These are phyloP conservation scores for Lepidurus apus DNA, from an alignment of 1,140 invertebrate genomes.

Conservation along the genomic window DNA sequence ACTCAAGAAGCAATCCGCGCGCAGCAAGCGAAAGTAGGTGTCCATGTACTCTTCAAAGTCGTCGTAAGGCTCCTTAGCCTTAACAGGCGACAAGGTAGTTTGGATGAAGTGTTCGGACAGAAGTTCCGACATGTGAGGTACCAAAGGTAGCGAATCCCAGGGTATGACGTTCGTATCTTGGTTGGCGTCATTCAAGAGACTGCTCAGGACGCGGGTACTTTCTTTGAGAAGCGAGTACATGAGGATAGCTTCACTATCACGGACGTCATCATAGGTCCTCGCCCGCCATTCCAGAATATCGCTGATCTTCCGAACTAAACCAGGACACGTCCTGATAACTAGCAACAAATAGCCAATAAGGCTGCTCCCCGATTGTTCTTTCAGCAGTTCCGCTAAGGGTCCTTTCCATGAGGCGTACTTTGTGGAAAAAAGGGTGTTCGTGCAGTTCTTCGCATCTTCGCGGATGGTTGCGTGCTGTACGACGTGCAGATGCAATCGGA, in stretches of 20 bases:
- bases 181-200: neutral
- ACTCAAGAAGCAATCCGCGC: conserved; percentile 29
- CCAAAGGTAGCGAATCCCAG: neutral
- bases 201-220: neutral
- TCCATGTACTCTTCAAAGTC: conserved; percentile 32
- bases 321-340: neutral
- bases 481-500: neutral
- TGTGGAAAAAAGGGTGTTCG: neutral
- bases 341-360: neutral
- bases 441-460: neutral
- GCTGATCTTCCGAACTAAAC: neutral
- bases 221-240: neutral
- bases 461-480: neutral
- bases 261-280: neutral
- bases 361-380: neutral
- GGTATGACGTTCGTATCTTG: neutral
- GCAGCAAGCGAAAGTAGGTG: conserved; percentile 27
- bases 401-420: neutral
- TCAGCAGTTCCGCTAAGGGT: neutral
- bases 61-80: neutral
- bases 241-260: neutral
- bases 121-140: neutral
- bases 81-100: conserved; percentile 4
- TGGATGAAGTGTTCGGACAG: neutral
- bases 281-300: neutral